These are phyloP conservation scores for Malurus elegans DNA, from an alignment of 2,113 vertebrate genomes.

Conservation along the genomic window DNA sequence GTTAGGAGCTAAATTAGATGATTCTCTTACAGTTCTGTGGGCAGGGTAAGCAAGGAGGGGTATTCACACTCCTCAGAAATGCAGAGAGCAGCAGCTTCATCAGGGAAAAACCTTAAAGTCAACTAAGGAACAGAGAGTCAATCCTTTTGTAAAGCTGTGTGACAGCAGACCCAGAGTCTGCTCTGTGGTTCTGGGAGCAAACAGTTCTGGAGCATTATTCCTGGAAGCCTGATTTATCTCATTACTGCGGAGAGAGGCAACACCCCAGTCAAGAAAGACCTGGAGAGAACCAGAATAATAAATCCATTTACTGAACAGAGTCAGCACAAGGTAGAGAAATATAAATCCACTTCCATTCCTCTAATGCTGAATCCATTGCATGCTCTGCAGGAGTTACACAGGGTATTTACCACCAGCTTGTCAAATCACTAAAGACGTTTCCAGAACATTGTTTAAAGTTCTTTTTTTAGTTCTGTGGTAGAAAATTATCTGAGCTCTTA, in stretches of 20 bases:
- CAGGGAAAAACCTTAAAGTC: not conserved
- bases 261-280: constrained; percentile 21
- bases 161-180: not conserved
- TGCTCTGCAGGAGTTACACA: not conserved
- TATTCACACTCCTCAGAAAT: not conserved
- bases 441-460: not conserved
- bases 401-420: not conserved
- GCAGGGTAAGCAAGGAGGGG: not conserved
- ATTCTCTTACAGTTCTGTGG: not conserved
- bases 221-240: not conserved
- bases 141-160: not conserved
- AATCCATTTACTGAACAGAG: not conserved
- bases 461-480: not conserved
- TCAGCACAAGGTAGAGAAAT: not conserved
- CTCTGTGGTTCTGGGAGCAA: not conserved
- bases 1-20: not conserved
- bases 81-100: not conserved
- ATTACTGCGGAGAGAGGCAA: constrained; percentile 14
- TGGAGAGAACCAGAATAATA: not conserved
- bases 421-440: not conserved
- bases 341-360: not conserved
- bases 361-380: not conserved
- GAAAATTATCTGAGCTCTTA: not conserved
- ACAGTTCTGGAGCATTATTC: not conserved
- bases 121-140: not conserved